These are phyloP conservation scores for Cryptosula pallasiana DNA, from an alignment of 2,888 invertebrate species.

Conservation along the genomic window DNA sequence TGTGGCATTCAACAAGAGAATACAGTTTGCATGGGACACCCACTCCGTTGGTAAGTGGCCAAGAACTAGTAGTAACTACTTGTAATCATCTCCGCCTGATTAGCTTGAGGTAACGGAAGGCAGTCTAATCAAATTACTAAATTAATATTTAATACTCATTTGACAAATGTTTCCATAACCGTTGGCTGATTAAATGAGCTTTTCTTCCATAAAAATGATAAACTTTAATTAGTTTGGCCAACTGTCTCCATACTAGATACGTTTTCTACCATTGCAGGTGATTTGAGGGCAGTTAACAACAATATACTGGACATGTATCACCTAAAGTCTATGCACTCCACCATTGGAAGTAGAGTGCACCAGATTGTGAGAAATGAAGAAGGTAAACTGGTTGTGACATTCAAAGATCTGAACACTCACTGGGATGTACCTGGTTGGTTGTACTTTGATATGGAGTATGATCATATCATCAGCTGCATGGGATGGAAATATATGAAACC, in stretches of 20 bases:
- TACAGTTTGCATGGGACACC: constrained; percentile 25
- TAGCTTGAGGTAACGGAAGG: too few relatives aligned
- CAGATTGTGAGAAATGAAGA: constrained; percentile 14
- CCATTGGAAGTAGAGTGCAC: neutral
- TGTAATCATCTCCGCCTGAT: too few relatives aligned
- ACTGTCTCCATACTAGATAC: too few relatives aligned
- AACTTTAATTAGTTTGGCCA: too few relatives aligned
- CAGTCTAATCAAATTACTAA: too few relatives aligned
- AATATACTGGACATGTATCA: constrained; percentile 26
- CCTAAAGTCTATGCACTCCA: constrained; percentile 23
- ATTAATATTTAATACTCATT: too few relatives aligned
- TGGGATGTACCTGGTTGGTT: constrained; percentile 22
- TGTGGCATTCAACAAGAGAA: neutral
- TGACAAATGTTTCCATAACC: too few relatives aligned
- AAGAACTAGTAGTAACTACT: too few relatives aligned
- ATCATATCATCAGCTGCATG: constrained; percentile 24
- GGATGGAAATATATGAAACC: constrained; percentile 22
- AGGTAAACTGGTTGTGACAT: constrained; percentile 16
- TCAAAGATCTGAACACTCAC: constrained; percentile 2
- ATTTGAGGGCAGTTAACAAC: constrained; percentile 24
- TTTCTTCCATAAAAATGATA: too few relatives aligned
- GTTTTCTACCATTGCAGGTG: neutral
- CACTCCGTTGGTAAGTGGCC: constrained; percentile 25
- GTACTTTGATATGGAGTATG: constrained; percentile 21
- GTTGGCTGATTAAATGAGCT: too few relatives aligned